These are phyloP conservation scores for Chondrilla cf. caribensis DNA, from an alignment of 37 sponge, comb jelly and placozoan genomes.

Conservation along the genomic window DNA sequence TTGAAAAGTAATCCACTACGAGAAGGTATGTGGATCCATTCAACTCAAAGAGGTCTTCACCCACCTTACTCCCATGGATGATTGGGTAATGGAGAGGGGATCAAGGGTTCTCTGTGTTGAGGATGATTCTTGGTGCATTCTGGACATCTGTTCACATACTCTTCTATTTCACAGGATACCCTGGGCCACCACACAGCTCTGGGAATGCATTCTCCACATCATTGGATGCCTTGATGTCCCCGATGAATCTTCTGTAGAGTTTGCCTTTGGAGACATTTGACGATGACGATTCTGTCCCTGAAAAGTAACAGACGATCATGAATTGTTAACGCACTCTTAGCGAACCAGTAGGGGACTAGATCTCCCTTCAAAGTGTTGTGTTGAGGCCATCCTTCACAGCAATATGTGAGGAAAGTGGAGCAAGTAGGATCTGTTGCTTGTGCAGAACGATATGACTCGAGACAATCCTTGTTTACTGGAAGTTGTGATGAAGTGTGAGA, in stretches of 20 bases:
- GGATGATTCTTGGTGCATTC: background rate
- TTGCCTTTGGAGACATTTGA: background rate
- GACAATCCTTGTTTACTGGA: background rate
- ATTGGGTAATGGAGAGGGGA: conserved; percentile 21
- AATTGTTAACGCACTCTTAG: background rate
- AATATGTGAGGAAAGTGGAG: conserved; percentile 3
- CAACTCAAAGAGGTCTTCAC: conserved; percentile 44
- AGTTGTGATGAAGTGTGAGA: background rate
- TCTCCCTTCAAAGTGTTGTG: background rate
- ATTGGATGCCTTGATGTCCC: conserved; percentile 18
- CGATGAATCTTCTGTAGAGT: conserved; percentile 7
- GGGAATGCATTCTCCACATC: background rate
- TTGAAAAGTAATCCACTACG: conserved; percentile 40
- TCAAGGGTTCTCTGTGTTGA: conserved; percentile 31
- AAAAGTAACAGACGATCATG: background rate
- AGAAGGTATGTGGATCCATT: conserved; percentile 23
- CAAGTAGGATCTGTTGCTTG: conserved; percentile 12
- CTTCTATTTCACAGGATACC: background rate
- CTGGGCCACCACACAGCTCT: conserved; percentile 20
- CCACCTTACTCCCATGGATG: conserved; percentile 57
- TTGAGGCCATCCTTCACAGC: conserved; percentile 3
- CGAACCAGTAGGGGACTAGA: background rate
- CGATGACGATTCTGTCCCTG: background rate
- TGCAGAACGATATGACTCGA: background rate
- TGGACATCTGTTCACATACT: background rate